phyloP scores from a whole-genome alignment of 1,140 invertebrate species.

The Rhysida immarginata region DNA sequence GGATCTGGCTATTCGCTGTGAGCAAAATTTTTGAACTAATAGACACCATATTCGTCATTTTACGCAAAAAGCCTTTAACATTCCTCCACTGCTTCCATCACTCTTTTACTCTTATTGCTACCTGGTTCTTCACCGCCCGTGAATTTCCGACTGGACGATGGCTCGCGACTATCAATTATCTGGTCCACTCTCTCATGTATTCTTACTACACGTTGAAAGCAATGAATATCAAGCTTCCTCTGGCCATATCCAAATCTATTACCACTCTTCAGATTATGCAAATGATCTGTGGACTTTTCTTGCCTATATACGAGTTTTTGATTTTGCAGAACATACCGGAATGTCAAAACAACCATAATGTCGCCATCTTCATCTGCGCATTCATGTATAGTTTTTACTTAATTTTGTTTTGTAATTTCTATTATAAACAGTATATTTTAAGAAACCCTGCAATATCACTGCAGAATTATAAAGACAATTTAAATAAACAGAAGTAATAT shows the following conservation, averaged over 20 bases:
- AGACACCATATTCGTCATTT: background rate
- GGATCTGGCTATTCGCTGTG: background rate
- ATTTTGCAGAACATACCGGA: too few relatives aligned
- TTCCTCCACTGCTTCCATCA: background rate
- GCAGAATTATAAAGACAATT: too few relatives aligned
- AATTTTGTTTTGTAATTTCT: too few relatives aligned
- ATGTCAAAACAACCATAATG: too few relatives aligned
- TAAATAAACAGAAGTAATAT: too few relatives aligned
- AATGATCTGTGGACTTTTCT: too few relatives aligned
- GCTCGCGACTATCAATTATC: conserved; percentile 36
- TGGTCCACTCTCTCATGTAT: conserved; percentile 44
- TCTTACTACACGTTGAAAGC: conserved; percentile 39
- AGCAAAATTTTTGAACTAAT: background rate
- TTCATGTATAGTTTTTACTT: too few relatives aligned
- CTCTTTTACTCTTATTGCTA: background rate
- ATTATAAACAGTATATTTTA: too few relatives aligned
- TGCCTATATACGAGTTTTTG: too few relatives aligned
- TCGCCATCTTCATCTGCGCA: too few relatives aligned
- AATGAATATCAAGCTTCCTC: conserved; percentile 30
- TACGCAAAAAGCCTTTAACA: background rate
- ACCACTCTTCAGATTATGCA: conserved; percentile 39
- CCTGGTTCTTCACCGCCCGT: background rate
- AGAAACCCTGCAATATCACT: too few relatives aligned
- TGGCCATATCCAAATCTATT: conserved; percentile 34
- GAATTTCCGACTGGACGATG: background rate